Base-by-base conservation (phyloP, 2,888 invertebrate genomes). In the Chrysopilus asiliformis region DNA sequence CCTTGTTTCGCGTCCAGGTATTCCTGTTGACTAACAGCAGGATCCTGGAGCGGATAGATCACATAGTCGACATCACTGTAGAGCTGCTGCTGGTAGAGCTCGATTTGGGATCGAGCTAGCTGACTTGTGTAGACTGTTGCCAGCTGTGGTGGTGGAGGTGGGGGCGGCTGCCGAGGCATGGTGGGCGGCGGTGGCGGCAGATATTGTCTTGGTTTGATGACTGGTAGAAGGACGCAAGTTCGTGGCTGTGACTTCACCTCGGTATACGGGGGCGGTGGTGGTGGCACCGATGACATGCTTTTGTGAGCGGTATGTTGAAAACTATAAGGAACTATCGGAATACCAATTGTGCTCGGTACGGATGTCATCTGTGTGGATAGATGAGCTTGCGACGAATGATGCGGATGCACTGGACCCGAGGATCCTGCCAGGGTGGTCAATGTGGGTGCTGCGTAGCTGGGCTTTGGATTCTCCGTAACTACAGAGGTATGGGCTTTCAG, bases 31-130 rank as follows among this genome's bases (percentile, higher is more conserved):
- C 87, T 87, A 30, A 89, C 73, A 0, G 84, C 79, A 8, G 89
- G 87, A 60, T 90, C 89, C 62, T 87, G 87, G 43, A 87, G 60
- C 1, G 89, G 89, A 53, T 87, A 90, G 57, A 89, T 85, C 6
- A 90, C 89, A 53, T 86, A 90, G 60, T 90, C 89, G 3, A 86
- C 85, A 53, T 90, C 89, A 42, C 89, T 89, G 51, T 85, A 86
- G 38, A 90, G 69, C 55, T 89, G 89, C 53, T 86, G 85, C 50
- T 86, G 83, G 52, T 86, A 90, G 52, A 85, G 79, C 44, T 86
- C 84, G 42, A 87, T 79, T 54, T 86, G 87, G 16, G 78, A 76
- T 13, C 76, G 66, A 0, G 78, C 76, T 28, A 80, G 62, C 49
- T 79, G 78, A 47, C 72, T 74, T 22, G 76, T 72, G 49, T 78